Evolutionary conservation across 2,888 invertebrate genomes (phyloP), one percentile per base, ranked within the genome.

Genomic region (Heliconius ismenius): DNA sequence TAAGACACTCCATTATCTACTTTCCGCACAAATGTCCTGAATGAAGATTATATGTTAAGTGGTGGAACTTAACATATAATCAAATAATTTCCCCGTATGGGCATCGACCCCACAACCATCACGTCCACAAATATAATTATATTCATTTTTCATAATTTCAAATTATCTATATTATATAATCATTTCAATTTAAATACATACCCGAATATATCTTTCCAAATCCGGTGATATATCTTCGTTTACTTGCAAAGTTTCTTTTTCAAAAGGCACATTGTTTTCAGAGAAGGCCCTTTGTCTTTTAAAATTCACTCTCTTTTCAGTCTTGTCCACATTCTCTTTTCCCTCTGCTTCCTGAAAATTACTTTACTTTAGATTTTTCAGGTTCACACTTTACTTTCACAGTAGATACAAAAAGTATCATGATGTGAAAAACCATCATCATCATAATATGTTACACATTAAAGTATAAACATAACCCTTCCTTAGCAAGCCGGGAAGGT

Each of bases 201-300:
- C 84, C 80, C 84, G 75, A 75, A 84, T 94, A 80, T 92, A 93
- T 85, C 92, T 89, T 75, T 94, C 93, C 86, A 94, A 81, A 79
- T 87, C 91, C 2, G 92, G 84, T 3, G 93, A 88, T 82, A 93
- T 90, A 21, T 80, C 83, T 49, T 89, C 89, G 24, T 87, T 88
- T 73, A 83, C 78, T 13, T 79, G 81, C 10, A 10, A 43, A 18
- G 49, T 32, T 1, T 65, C 36, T 64, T 80, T 65, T 73, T 73
- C 36, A 28, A 32, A 28, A 73, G 80, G 82, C 79, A 73, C 86
- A 84, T 90, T 83, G 81, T 82, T 81, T 39, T 87, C 84, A 3
- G 82, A 75, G 58, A 83, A 78, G 2, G 74, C 79, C 74, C 76
- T 81, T 11, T 77, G 75, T 26, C 85, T 82, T 6, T 76, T 74